A percentile compares a stretch with the other conserved stretches of the same genome.
Evolutionary conservation across 1,140 invertebrate genomes (phyloP).

Genomic region (Eupristina koningsbergeri): DNA sequence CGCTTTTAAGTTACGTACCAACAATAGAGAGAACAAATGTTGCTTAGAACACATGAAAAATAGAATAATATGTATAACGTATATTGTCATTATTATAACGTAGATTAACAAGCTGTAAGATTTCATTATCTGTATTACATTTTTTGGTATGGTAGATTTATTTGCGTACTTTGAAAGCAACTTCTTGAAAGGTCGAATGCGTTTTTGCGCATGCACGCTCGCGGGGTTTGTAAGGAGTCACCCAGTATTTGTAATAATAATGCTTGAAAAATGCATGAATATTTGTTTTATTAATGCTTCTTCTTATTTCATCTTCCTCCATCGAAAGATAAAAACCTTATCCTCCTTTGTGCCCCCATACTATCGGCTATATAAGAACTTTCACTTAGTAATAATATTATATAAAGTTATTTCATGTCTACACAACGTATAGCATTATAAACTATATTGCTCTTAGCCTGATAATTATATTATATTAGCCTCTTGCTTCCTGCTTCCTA

Average conservation of each 20-base stretch:
- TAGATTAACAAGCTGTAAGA: not conserved
- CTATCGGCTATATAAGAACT: constrained; percentile 48
- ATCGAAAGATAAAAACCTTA: constrained; percentile 53
- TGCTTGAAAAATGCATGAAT: constrained; percentile 89
- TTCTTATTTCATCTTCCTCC: constrained; percentile 77
- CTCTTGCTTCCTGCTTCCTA: constrained; percentile 54
- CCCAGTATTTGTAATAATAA: constrained; percentile 89
- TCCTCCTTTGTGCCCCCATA: constrained; percentile 36
- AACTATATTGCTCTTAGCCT: constrained; percentile 52
- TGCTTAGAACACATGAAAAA: not conserved
- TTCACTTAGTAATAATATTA: constrained; percentile 51
- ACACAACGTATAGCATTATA: constrained; percentile 45
- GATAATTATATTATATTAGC: constrained; percentile 46
- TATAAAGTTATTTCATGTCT: constrained; percentile 45
- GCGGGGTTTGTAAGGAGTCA: constrained; percentile 74
- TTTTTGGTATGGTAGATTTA: constrained; percentile 44
- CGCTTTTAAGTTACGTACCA: constrained; percentile 41
- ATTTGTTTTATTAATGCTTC: constrained; percentile 88
- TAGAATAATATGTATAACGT: not conserved
- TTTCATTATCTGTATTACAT: not conserved
- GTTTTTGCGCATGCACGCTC: constrained; percentile 73
- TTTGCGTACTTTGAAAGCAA: constrained; percentile 42
- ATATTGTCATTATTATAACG: not conserved
- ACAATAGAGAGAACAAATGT: not conserved
- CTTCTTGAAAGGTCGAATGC: constrained; percentile 67